A percentile compares a stretch with the other conserved stretches of the same genome.
These are phyloP conservation scores for Xestobium rufovillosum DNA, from an alignment of 2,888 invertebrate species.

Conservation along the genomic window DNA sequence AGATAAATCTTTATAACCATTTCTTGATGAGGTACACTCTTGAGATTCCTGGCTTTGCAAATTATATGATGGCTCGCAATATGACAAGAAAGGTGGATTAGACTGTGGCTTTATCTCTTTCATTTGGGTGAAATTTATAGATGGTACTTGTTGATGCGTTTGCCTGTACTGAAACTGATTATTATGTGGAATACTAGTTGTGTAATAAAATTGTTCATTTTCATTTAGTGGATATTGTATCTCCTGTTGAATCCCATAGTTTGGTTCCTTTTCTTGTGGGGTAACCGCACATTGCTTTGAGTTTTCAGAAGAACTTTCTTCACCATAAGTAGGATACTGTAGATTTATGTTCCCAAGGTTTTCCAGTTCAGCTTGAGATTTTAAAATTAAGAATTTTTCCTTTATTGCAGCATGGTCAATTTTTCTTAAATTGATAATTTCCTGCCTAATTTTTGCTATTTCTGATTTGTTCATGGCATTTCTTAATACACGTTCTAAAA, in stretches of 20 bases:
- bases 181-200: constrained; percentile 1
- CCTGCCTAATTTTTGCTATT: constrained; percentile 48
- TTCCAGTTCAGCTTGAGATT: no score
- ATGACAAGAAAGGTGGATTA: neutral
- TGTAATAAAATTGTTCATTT: constrained; percentile 9
- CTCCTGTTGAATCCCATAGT: constrained; percentile 23
- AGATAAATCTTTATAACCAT: no score
- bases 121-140: constrained; percentile 11
- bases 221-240: constrained; percentile 14
- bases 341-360: no score
- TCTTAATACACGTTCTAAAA: constrained; percentile 75
- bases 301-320: no score
- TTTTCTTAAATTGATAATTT: constrained; percentile 45
- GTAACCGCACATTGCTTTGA: no score
- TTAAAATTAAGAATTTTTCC: no score
- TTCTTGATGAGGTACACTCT: no score
- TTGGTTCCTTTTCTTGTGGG: no score
- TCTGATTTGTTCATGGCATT: constrained; percentile 73
- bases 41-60: no score
- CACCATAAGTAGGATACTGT: no score
- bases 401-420: no score
- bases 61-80: neutral
- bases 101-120: constrained; percentile 3
- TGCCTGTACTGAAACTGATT: neutral
- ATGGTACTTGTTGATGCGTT: constrained; percentile 4